These are phyloP conservation scores for Drosophila asahinai DNA, from an alignment of 1,140 invertebrate genomes.

Conservation along the genomic window DNA sequence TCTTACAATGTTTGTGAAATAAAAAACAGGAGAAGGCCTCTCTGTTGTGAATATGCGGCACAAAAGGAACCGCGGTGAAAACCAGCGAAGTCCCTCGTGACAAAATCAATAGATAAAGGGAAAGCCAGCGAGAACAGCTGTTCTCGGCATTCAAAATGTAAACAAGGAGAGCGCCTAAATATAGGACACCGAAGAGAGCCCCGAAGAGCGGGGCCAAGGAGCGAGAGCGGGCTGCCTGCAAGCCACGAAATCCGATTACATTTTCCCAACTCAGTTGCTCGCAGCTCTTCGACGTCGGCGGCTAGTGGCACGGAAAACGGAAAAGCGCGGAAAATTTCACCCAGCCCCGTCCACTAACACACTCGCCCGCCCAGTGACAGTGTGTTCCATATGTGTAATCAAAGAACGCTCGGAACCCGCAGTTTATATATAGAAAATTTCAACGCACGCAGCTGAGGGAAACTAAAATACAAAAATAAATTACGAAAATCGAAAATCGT, in stretches of 20 bases:
- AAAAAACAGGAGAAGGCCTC: slow-evolving; percentile 17
- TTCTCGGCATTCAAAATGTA: slow-evolving; percentile 41
- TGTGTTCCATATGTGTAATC: slow-evolving; percentile 81
- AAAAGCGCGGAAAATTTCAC: slow-evolving; percentile 40
- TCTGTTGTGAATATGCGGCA: slow-evolving; percentile 75
- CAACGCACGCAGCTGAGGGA: slow-evolving; percentile 76
- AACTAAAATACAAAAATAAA: slow-evolving; percentile 63
- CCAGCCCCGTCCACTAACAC: slow-evolving; percentile 42
- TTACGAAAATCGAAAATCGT: slow-evolving; percentile 59
- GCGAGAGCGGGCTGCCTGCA: slow-evolving; percentile 2
- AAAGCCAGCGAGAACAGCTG: slow-evolving; percentile 64
- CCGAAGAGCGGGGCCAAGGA: not conserved
- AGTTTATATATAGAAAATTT: slow-evolving; percentile 85
- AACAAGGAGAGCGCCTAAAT: slow-evolving; percentile 56
- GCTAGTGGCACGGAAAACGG: slow-evolving; percentile 51
- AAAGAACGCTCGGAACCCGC: slow-evolving; percentile 62
- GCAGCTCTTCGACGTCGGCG: slow-evolving; percentile 79
- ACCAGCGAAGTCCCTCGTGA: slow-evolving; percentile 48
- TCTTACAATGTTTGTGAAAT: slow-evolving; percentile 11
- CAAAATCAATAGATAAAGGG: slow-evolving; percentile 75
- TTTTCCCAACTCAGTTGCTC: slow-evolving; percentile 70
- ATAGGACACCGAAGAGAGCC: slow-evolving; percentile 46
- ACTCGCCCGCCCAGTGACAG: slow-evolving; percentile 43
- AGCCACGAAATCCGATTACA: slow-evolving; percentile 18
- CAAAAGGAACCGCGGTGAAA: slow-evolving; percentile 44